Evolutionary conservation across 2,797 vertebrate genomes (phyloP), one percentile per base, ranked within the genome.

Genomic region (Alca torda): DNA sequence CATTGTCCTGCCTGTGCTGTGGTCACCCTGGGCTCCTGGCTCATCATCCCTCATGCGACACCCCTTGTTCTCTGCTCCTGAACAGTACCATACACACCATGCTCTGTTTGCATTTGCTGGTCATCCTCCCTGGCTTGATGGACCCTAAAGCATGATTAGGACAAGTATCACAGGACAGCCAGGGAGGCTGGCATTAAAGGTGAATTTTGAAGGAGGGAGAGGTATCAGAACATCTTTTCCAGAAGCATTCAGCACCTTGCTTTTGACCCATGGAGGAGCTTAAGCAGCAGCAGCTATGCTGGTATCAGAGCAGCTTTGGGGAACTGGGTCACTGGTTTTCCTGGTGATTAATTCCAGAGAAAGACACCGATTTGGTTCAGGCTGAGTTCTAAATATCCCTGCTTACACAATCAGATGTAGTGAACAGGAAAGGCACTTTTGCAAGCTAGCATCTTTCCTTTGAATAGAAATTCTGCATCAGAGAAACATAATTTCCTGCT

Each of bases 391-490:
- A 92, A 92, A 94, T 51, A 59, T 59, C 73, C 67, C 93, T 68
- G 43, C 95, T 91, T 95, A 74, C 74, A 65, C 43, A 92, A 91
- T 84, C 76, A 85, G 83, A 82, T 68, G 30, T 25, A 87, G 37
- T 35, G 30, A 89, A 89, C 45, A 89, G 64, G 65, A 97, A 97
- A 93, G 39, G 28, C 30, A 75, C 57, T 57, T 21, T 37, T 94
- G 92, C 93, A 94, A 89, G 92, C 16, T 37, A 87, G 73, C 70
- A 96, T 89, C 54, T 76, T 90, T 94, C 75, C 81, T 90, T 70
- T 61, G 43, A 92, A 82, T 50, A 59, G 39, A 95, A 90, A 95
- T 28, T 80, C 8, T 33, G 33, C 33, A 90, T 68, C 60, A 68
- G 56, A 93, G 79, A 92, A 90, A 91, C 19, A 30, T 19, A 4